Base-by-base conservation (phyloP, 2,888 invertebrate genomes). In the Caenorhabditis wallacei region DNA sequence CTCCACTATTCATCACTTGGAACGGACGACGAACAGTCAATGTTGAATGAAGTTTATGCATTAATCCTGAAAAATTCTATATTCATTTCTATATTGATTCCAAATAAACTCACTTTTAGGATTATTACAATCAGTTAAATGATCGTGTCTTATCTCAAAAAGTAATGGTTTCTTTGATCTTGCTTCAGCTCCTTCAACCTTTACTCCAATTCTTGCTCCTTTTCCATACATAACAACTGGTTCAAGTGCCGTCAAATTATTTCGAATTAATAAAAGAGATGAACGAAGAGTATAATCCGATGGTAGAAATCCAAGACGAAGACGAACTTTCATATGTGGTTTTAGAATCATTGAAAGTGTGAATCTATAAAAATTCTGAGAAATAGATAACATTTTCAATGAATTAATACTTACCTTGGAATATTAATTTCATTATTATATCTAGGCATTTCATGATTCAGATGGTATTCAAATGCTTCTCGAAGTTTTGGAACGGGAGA, bases 161-260 rank as follows among this genome's bases (percentile, higher is more conserved):
- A 95, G 93, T 26, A 98, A 93, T 5, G 96, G 95, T 20, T 82
- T 81, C 53, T 71, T 85, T n/a, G 87, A 79, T 26, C 90, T 54
- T 3, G 90, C 85, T 8, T 89, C 90, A 2, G 87, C 53, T 71
- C 85, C 85, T 48, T 87, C 88, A 30, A 88, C 82, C 90, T 95
- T 95, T 92, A 98, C 95, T 92, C 95, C 95, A 2, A 97, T 96
- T 87, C 94, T 93, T 0, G 96, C 96, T 18, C 97, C 96, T 91
- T 95, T 95, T 0, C 96, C 97, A 75, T 94, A 94, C 82, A 98
- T 93, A 91, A 95, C 94, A 30, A 97, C 94, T 2, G 95, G 95
- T 93, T 98, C 98, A 91, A 97, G 92, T 46, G 96, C 95, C 0
- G 98, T 98, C 91, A 98, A 93, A 93, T 98, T 98, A 92, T 98